Conservation (phyloP, 2,797 vertebrate species). For the Aulostomus chinensis region DNA sequence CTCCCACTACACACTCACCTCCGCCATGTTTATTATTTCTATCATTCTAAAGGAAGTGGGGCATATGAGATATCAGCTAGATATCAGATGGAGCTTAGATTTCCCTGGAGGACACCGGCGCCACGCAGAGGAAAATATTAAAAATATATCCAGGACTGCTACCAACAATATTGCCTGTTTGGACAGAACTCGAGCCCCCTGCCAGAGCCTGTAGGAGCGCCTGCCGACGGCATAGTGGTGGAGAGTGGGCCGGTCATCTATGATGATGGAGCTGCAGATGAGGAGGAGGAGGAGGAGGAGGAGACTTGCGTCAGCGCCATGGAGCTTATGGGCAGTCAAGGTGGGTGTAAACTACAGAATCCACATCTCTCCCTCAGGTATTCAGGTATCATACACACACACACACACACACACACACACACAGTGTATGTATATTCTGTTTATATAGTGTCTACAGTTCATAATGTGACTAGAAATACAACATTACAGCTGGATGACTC, state of each 20-base stretch:
- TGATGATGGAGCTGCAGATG: conserved; percentile 81
- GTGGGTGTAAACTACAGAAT: conserved; percentile 74
- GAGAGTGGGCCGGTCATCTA: conserved; percentile 93
- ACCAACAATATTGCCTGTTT: conserved; percentile 26
- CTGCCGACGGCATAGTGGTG: conserved; percentile 75
- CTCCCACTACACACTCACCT: background rate
- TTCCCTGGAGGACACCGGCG: conserved; percentile 18
- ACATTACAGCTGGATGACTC: too few species aligned
- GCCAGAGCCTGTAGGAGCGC: conserved; percentile 11
- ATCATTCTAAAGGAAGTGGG: conserved; percentile 44
- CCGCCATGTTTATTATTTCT: conserved; percentile 25
- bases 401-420: background rate
- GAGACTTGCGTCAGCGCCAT: conserved; percentile 93
- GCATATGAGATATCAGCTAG: too few species aligned
- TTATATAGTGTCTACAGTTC: too few species aligned
- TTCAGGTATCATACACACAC: too few species aligned
- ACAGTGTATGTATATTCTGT: too few species aligned
- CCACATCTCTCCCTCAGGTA: too few species aligned
- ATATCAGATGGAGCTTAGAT: conserved; percentile 25
- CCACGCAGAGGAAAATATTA: conserved; percentile 43
- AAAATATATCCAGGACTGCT: conserved; percentile 12
- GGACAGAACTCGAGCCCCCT: conserved; percentile 33
- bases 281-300: conserved; percentile 92
- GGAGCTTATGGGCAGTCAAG: conserved; percentile 86
- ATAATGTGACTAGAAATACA: too few species aligned